Conservation (phyloP, 1,140 invertebrate genomes). For the Cherax destructor region DNA sequence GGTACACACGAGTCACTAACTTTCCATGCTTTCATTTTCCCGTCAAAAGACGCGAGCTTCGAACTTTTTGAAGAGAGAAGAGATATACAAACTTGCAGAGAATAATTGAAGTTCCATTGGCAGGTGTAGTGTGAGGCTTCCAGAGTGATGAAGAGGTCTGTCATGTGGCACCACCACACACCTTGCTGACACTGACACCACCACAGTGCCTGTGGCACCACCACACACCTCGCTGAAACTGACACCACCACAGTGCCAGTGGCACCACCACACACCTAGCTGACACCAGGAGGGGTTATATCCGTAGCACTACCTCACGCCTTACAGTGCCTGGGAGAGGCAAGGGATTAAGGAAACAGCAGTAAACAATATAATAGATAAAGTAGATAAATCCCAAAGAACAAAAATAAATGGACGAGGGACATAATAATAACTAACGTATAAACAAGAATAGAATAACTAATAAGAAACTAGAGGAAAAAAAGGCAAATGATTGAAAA, state of each 20-base stretch:
- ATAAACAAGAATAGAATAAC: no score
- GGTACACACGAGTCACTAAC: not conserved
- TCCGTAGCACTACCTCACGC: not conserved
- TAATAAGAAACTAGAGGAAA: not conserved
- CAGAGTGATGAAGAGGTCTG: not conserved
- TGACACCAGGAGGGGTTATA: no score
- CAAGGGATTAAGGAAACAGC: no score
- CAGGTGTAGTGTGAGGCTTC: not conserved
- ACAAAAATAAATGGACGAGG: no score
- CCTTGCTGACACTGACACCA: not conserved
- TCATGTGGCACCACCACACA: not conserved
- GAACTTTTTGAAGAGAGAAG: not conserved
- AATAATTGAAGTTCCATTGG: constrained; percentile 8
- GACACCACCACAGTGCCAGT: not conserved
- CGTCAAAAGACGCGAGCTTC: not conserved
- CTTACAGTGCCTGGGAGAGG: no score
- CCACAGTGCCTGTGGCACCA: not conserved
- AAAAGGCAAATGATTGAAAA: not conserved
- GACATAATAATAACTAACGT: no score
- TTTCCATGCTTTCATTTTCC: not conserved
- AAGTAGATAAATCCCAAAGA: no score
- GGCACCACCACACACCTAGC: no score
- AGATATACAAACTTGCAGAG: not conserved
- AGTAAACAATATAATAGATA: no score
- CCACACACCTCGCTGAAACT: no score